Evolutionary conservation across 2,888 invertebrate genomes (phyloP), one percentile per base, ranked within the genome.

Genomic region (Drosophila limbata): DNA sequence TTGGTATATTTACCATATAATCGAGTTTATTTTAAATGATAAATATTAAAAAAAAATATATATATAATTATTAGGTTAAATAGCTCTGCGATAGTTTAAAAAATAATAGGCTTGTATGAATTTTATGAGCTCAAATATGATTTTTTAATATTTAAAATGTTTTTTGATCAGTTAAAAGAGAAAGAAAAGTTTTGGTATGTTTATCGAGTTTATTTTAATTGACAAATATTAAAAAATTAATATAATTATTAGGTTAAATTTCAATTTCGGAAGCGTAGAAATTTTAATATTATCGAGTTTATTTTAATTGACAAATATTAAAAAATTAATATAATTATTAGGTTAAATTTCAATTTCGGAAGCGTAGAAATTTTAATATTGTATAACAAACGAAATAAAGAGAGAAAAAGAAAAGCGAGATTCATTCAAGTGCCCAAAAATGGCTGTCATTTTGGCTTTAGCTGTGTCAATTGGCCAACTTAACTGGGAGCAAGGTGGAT

Each of bases 391-490:
- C 11, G 6, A 51, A 51, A 47, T 0, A 11, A 10, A 31, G 11
- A 28, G 8, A 11, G n/a, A 25, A 6, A 65, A 47, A 25, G 25
- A 65, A 47, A 55, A 21, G 6, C n/a, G 53, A 25, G 19, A 60
- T 10, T 60, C 72, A 73, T 35, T 45, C 39, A 60, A 56, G 59
- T 45, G 47, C 8, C 44, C 28, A 28, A 52, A 63, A 68, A 63
- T 56, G 62, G 65, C 55, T 37, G 39, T 33, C 51, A 35, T 52
- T 52, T 44, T 44, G 51, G 52, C 52, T 45, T 55, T 48, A 33
- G 21, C 55, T 35, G 15, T 69, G 68, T 62, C 48, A 63, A 50
- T 59, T 66, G 62, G 56, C 55, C 60, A 48, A 61, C 45, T 51
- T 70, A 39, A 6, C 40, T 10, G 25, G 11, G 37, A 40, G 53